A percentile compares a stretch with the other conserved stretches of the same genome.
These are phyloP conservation scores for Agrilus biguttatus DNA, from an alignment of 2,888 invertebrate genomes.

Conservation along the genomic window DNA sequence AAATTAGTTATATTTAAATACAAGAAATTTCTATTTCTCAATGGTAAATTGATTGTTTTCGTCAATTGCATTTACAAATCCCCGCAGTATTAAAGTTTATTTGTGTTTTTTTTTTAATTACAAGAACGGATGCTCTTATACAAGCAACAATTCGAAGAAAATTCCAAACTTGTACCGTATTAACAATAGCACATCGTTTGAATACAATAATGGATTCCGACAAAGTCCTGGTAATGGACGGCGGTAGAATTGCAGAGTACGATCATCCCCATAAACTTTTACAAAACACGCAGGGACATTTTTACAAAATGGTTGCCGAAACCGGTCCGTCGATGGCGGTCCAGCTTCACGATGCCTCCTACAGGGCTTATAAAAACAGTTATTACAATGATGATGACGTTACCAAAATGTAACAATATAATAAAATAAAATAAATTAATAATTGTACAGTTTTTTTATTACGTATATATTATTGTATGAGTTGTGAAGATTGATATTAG, in stretches of 20 bases:
- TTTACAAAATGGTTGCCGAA: conserved; percentile 53
- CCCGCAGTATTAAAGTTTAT: no score
- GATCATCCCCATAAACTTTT: conserved; percentile 61
- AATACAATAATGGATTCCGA: conserved; percentile 77
- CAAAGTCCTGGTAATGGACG: conserved; percentile 66
- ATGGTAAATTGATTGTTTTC: no score
- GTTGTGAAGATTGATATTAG: no score
- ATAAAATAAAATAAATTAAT: no score
- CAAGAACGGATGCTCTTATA: conserved; percentile 55
- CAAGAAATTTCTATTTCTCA: no score
- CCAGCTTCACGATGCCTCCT: conserved; percentile 16
- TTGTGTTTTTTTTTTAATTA: conserved; percentile 2
- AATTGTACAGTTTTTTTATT: no score
- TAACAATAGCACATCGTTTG: conserved; percentile 69
- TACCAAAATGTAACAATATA: no score
- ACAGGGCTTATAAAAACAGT: no score
- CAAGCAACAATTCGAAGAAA: conserved; percentile 60
- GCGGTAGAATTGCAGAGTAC: conserved; percentile 59
- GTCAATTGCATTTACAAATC: no score
- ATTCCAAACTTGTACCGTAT: conserved; percentile 63
- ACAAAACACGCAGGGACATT: conserved; percentile 42
- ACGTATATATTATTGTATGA: no score
- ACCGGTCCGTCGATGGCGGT: conserved; percentile 37
- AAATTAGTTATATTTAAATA: no score
- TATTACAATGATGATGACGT: no score